Percentiles rank a stretch among this genome's conserved stretches.
phyloP scores from a whole-genome alignment of 1,140 invertebrate species.

The Sipha flava region DNA sequence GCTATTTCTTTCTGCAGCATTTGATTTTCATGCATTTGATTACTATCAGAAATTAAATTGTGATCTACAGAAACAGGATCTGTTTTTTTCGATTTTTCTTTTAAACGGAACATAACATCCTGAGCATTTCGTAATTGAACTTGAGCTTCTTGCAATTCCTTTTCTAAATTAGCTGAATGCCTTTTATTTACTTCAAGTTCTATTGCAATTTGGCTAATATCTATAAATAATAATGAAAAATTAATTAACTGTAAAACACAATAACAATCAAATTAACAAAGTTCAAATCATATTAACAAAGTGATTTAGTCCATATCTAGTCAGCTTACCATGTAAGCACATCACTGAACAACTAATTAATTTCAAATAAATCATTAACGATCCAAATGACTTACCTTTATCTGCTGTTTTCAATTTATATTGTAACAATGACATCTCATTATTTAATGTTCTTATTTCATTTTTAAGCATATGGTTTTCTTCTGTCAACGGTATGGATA shows the following conservation, averaged over 20 bases:
- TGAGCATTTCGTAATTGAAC: neutral
- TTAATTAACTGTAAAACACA: neutral
- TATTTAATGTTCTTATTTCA: conserved; percentile 51
- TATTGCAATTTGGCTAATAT: conserved; percentile 17
- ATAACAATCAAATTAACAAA: neutral
- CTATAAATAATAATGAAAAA: neutral
- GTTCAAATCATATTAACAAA: too few relatives aligned
- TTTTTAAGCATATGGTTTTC: conserved; percentile 47
- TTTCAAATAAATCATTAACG: neutral
- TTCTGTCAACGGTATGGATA: conserved; percentile 14
- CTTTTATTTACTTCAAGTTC: conserved; percentile 27
- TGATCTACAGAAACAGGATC: neutral
- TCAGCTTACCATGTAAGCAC: too few relatives aligned
- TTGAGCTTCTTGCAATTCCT: conserved; percentile 33
- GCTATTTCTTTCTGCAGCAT: conserved; percentile 16
- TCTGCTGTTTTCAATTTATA: conserved; percentile 49
- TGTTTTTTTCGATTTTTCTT: conserved; percentile 4
- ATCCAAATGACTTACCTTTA: conserved; percentile 44
- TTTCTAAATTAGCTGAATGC: conserved; percentile 34
- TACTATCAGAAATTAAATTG: neutral
- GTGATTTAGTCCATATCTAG: too few relatives aligned
- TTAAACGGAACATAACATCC: conserved; percentile 26
- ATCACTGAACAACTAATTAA: too few relatives aligned
- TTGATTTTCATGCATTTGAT: conserved; percentile 21
- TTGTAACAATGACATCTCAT: conserved; percentile 50